phyloP scores from a whole-genome alignment of 92 coral and sea anemone genomes.

The Heteractis magnifica region DNA sequence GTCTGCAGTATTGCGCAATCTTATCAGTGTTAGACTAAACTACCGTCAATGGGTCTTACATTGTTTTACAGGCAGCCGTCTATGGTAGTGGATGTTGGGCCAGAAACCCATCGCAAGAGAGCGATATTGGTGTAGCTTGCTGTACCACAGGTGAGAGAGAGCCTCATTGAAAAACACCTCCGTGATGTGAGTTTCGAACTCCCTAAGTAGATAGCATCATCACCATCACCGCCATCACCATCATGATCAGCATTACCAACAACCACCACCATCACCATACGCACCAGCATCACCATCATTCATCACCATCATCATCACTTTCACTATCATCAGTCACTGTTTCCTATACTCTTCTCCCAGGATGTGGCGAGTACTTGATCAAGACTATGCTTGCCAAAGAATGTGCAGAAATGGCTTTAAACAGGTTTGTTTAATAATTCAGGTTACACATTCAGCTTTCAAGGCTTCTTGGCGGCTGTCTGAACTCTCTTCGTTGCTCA shows the following conservation, averaged over 20 bases:
- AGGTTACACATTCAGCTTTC: too few species aligned
- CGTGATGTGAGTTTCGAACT: too few species aligned
- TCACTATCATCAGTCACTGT: too few species aligned
- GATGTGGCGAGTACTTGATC: slow-evolving; percentile 94
- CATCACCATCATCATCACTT: too few species aligned
- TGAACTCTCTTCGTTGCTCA: too few species aligned
- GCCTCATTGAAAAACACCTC: too few species aligned
- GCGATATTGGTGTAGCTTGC: slow-evolving; percentile 71
- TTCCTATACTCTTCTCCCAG: slow-evolving; percentile 21
- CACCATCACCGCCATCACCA: too few species aligned
- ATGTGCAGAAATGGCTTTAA: slow-evolving; percentile 66
- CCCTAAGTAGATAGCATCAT: too few species aligned
- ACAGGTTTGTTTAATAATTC: slow-evolving; percentile 45
- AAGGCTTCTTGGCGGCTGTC: too few species aligned
- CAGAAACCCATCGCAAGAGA: slow-evolving; percentile 21
- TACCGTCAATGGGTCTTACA: too few species aligned
- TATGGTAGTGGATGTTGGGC: slow-evolving; percentile 97
- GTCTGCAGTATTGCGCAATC: not conserved
- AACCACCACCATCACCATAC: not conserved
- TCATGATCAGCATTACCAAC: too few species aligned
- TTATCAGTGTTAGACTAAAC: too few species aligned
- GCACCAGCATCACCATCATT: not conserved
- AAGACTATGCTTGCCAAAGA: slow-evolving; percentile 86
- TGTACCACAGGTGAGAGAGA: slow-evolving; percentile 72
- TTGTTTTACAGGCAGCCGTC: slow-evolving; percentile 71